Evolutionary conservation across 2,797 vertebrate species (phyloP).

Genomic region (Gallirallus australis): DNA sequence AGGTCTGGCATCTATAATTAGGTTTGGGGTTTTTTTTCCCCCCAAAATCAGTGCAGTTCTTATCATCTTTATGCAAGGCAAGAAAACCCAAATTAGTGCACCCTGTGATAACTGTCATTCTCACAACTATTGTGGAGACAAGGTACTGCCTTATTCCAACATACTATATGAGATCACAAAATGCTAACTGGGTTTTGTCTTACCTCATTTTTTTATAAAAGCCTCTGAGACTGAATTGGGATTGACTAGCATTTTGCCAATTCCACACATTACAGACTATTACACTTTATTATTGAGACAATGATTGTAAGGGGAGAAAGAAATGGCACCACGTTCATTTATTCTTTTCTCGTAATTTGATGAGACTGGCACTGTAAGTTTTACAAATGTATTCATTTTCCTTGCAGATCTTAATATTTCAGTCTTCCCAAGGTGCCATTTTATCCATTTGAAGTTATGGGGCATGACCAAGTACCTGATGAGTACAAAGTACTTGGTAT

Average conservation of each 20-base stretch:
- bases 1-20: background rate
- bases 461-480: background rate
- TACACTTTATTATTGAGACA: background rate
- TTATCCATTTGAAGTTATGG: background rate
- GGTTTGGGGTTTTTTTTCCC: background rate
- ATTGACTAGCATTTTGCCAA: background rate
- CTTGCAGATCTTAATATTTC: background rate
- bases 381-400: background rate
- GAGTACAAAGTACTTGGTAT: background rate
- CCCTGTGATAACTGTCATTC: background rate
- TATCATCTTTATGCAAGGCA: background rate
- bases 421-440: background rate
- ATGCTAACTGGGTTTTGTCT: background rate
- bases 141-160: background rate
- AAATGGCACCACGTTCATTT: background rate
- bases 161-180: background rate
- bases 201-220: background rate
- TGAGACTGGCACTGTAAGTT: background rate
- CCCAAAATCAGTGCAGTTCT: background rate
- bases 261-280: background rate
- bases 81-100: background rate
- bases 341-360: background rate
- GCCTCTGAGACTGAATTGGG: background rate
- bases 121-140: background rate
- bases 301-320: background rate